Percentiles rank a stretch among this genome's conserved stretches.
These are phyloP conservation scores for Ptychoptera contaminata DNA, from an alignment of 2,888 invertebrate species.

Conservation along the genomic window DNA sequence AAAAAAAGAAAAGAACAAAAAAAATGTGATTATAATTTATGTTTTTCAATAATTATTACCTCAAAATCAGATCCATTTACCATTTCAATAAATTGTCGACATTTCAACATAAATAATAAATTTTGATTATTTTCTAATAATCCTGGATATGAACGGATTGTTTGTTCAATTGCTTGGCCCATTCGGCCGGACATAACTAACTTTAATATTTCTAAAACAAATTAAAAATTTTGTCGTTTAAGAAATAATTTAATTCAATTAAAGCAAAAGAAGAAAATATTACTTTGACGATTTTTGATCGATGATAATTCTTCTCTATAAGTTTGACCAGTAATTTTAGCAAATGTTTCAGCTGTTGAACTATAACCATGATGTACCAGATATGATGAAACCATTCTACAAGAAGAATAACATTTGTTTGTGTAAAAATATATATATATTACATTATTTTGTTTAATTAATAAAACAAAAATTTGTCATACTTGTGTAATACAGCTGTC, in stretches of 20 bases:
- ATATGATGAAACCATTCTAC: conserved; percentile 91
- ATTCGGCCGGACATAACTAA: conserved; percentile 84
- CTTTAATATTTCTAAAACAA: conserved; percentile 69
- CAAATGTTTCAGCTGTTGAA: conserved; percentile 90
- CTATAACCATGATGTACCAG: conserved; percentile 97
- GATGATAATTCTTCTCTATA: conserved; percentile 86
- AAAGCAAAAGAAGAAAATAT: conserved; percentile 11
- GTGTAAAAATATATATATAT: conserved; percentile 2
- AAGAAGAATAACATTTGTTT: conserved; percentile 16
- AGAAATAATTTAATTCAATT: conserved; percentile 1
- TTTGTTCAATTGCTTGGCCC: conserved; percentile 88
- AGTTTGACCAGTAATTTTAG: conserved; percentile 73
- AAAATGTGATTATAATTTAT: not conserved
- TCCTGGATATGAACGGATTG: conserved; percentile 82
- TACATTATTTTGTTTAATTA: not conserved
- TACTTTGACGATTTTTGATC: conserved; percentile 93
- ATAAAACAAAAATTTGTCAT: conserved; percentile 19
- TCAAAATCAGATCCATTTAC: conserved; percentile 80
- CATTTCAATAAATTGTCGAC: conserved; percentile 98
- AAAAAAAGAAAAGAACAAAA: not conserved
- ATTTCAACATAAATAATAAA: conserved; percentile 88
- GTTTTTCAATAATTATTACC: conserved; percentile 29
- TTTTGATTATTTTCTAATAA: conserved; percentile 80
- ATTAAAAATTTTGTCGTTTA: conserved; percentile 10
- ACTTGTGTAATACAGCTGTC: conserved; percentile 87